phyloP scores from a whole-genome alignment of 2,113 vertebrate species.

The Pluvianellus socialis region DNA sequence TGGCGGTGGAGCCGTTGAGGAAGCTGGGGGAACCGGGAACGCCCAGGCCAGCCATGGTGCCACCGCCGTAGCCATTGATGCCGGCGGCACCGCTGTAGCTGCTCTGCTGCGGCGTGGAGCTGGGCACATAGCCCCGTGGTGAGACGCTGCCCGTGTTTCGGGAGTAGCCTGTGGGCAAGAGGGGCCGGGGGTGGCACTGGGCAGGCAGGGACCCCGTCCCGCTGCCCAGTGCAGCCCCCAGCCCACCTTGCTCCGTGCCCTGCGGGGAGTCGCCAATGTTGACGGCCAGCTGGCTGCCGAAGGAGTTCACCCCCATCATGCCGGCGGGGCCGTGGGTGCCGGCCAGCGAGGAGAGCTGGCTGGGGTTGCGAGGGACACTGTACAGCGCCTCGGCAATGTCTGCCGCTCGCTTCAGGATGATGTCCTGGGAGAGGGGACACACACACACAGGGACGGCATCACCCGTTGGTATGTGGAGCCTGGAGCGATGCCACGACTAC shows the following conservation, averaged over 20 bases:
- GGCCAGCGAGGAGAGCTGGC: conserved; percentile 86
- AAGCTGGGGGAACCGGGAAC: conserved; percentile 93
- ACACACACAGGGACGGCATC: rapidly evolving
- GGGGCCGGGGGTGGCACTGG: not conserved
- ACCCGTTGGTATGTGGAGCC: rapidly evolving
- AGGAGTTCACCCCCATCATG: conserved; percentile 91
- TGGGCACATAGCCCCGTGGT: conserved; percentile 86
- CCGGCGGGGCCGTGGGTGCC: conserved; percentile 81
- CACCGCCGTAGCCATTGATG: conserved; percentile 85
- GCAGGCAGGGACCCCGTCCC: no score
- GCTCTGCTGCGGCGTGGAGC: conserved; percentile 91
- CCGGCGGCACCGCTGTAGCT: conserved; percentile 86
- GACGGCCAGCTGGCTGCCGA: conserved; percentile 89
- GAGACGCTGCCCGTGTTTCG: conserved; percentile 89
- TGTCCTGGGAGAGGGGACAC: conserved; percentile 76
- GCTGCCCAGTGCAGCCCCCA: rapidly evolving
- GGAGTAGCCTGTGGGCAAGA: conserved; percentile 81
- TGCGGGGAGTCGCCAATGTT: conserved; percentile 89
- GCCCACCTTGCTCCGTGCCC: conserved; percentile 86
- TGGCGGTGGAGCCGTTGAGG: conserved; percentile 92
- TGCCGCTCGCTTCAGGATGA: conserved; percentile 92
- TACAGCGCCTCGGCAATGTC: conserved; percentile 96
- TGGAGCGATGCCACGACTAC: not conserved
- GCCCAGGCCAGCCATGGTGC: conserved; percentile 87
- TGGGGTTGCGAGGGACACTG: conserved; percentile 89